phyloP scores from a whole-genome alignment of 2,888 invertebrate genomes.

The Rhamnusium bicolor region DNA sequence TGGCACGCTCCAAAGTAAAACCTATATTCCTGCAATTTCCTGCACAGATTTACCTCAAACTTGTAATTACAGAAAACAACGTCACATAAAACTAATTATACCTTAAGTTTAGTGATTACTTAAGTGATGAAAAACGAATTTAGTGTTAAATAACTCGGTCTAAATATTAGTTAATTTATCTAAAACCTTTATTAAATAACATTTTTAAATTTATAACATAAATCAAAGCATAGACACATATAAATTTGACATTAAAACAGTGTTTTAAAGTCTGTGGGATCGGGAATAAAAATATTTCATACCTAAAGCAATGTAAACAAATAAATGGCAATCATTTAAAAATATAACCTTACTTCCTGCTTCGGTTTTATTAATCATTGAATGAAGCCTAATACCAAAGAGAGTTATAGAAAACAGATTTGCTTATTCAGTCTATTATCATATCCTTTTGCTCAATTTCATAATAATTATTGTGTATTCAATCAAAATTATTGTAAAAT shows the following conservation, averaged over 20 bases:
- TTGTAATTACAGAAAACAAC: constrained; percentile 38
- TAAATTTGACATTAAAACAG: neutral
- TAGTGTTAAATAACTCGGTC: constrained; percentile 7
- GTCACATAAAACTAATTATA: constrained; percentile 32
- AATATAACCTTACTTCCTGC: constrained; percentile 31
- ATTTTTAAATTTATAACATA: neutral
- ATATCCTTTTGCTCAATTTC: neutral
- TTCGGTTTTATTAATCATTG: neutral
- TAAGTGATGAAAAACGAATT: neutral
- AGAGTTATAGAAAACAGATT: neutral
- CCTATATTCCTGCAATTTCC: constrained; percentile 45
- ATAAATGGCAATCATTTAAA: constrained; percentile 16
- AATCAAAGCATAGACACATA: neutral
- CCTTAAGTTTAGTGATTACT: neutral
- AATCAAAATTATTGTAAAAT: neutral
- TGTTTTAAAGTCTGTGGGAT: neutral
- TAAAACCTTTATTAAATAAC: constrained; percentile 4
- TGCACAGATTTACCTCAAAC: constrained; percentile 43
- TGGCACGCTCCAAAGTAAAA: constrained; percentile 47
- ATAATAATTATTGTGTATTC: neutral
- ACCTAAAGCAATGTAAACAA: constrained; percentile 23
- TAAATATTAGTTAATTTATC: constrained; percentile 2
- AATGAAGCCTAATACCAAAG: neutral
- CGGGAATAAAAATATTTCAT: neutral
- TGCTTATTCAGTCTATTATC: neutral